Conservation (phyloP, 2,888 invertebrate genomes). For the Myopa testacea region DNA sequence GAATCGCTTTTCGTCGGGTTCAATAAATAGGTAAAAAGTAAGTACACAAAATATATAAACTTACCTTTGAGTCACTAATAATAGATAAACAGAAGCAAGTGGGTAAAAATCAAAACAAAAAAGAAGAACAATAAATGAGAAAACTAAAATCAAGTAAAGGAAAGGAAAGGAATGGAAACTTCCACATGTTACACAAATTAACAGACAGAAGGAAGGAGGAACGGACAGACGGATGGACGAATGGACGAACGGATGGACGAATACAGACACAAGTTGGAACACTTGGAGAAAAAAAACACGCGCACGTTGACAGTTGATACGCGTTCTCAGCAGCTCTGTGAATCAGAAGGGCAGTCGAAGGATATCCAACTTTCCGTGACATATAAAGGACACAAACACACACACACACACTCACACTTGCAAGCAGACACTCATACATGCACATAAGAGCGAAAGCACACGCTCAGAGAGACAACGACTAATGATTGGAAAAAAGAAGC, state of each 20-base stretch:
- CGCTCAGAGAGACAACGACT: slow-evolving; percentile 7
- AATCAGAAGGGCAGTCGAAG: slow-evolving; percentile 11
- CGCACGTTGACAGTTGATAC: slow-evolving; percentile 3
- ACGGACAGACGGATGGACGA: neutral
- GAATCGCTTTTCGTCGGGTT: slow-evolving; percentile 24
- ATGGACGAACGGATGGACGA: neutral
- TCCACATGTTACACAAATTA: slow-evolving; percentile 20
- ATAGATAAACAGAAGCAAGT: neutral
- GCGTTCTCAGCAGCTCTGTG: neutral
- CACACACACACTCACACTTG: slow-evolving; percentile 9
- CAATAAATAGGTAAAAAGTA: neutral
- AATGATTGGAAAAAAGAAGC: slow-evolving; percentile 26
- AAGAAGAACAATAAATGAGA: slow-evolving; percentile 37
- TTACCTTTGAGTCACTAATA: slow-evolving; percentile 18
- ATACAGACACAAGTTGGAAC: neutral
- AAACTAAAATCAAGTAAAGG: slow-evolving; percentile 28
- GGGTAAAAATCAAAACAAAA: slow-evolving; percentile 26
- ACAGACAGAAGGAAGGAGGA: slow-evolving; percentile 3
- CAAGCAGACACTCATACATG: neutral
- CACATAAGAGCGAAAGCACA: neutral
- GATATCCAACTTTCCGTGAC: slow-evolving; percentile 35
- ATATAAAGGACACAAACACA: slow-evolving; percentile 1
- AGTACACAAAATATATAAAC: neutral
- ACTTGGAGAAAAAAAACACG: neutral
- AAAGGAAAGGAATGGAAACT: neutral